Base-by-base conservation (phyloP, 2,797 vertebrate genomes). In the Chelon labrosus region DNA sequence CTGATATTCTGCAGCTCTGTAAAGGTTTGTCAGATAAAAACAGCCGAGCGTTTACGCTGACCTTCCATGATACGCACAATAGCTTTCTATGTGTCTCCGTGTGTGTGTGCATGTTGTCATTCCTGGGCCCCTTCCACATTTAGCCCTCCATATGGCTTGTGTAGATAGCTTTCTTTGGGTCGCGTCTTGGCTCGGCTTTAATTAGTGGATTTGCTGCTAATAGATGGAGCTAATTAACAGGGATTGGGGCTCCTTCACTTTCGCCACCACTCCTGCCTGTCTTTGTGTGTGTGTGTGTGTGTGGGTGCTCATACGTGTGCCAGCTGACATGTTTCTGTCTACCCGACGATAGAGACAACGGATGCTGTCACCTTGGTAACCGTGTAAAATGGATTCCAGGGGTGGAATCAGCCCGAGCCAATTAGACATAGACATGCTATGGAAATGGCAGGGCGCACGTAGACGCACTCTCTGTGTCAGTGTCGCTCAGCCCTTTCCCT, bases 291-390 rank as follows among this genome's bases (percentile, higher is more conserved):
- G 65, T 44, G 46, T 55, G 65, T 53, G 69, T 22, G 59, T 9
- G 37, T 3, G 55, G 37, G 13, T 2, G 4, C 27, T 51, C 61
- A 50, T 13, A 54, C 16, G 53, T 73, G 84, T 66, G 70, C 8
- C 5, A 46, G 75, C 72, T 79, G 77, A 88, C 89, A 82, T 85
- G 85, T 81, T 83, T 89, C 81, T 75, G 77, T 87, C 80, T 83
- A 70, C 65, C 70, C 65, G 11, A 78, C 83, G 57, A 83, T 73
- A 78, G 78, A 89, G 81, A 92, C 85, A 85, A 85, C 75, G 80
- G 83, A 91, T 85, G 85, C 90, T 82, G 92, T 92, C 91, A 92
- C 91, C 92, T 92, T 92, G 90, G 92, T 86, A 91, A 93, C 92
- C 77, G 68, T 88, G 81, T 80, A 89, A 90, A 92, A 93, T 89